Conservation (phyloP, 2,113 vertebrate genomes). For the Pelodiscus sinensis region DNA sequence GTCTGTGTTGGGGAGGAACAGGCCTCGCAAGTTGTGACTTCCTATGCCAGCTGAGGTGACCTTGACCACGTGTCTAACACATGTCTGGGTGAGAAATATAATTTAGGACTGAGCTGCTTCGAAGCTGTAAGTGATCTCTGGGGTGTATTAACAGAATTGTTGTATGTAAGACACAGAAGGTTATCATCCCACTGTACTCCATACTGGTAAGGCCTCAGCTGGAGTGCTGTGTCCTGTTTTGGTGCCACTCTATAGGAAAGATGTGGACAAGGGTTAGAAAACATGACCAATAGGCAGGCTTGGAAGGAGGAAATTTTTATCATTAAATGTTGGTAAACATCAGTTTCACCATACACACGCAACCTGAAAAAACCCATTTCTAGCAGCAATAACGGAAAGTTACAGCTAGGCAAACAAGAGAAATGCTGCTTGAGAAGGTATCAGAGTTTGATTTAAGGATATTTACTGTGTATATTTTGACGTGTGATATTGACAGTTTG, state of each 20-base stretch:
- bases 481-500: background rate
- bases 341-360: background rate
- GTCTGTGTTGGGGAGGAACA: background rate
- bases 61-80: slow-evolving; percentile 4
- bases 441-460: background rate
- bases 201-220: background rate
- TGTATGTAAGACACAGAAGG: background rate
- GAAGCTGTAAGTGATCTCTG: background rate
- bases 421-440: background rate
- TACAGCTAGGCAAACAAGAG: background rate
- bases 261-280: background rate
- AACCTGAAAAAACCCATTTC: background rate
- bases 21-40: background rate
- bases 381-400: background rate
- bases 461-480: background rate
- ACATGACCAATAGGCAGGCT: background rate
- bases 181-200: background rate
- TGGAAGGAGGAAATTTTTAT: background rate
- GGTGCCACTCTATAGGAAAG: background rate
- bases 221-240: background rate
- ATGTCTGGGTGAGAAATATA: background rate
- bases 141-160: background rate
- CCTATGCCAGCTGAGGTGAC: background rate
- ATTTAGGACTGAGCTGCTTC: background rate
- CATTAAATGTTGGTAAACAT: background rate